Conservation (phyloP, 2,888 invertebrate genomes). For the Pardosa pseudoannulata region DNA sequence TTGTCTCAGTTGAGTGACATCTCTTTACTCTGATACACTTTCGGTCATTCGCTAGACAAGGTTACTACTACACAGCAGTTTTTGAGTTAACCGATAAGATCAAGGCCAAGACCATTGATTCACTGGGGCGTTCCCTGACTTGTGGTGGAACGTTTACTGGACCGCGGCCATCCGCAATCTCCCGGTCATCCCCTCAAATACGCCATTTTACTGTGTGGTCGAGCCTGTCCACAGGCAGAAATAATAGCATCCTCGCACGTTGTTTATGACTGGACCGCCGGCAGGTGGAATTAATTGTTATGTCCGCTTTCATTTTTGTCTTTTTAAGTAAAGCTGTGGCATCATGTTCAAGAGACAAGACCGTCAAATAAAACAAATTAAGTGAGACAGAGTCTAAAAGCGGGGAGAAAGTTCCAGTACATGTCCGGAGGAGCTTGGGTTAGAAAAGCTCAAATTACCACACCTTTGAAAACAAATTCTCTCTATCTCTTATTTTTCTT, state of each 20-base stretch:
- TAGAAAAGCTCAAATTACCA: too few species aligned
- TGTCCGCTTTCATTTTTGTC: too few species aligned
- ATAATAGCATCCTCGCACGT: neutral
- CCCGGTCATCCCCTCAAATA: neutral
- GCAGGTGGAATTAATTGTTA: neutral
- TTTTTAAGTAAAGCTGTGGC: too few species aligned
- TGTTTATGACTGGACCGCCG: neutral
- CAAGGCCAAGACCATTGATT: neutral
- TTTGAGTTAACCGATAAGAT: neutral
- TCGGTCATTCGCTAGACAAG: neutral
- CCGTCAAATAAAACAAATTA: too few species aligned
- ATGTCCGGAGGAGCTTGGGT: too few species aligned
- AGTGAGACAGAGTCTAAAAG: too few species aligned
- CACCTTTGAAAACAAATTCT: too few species aligned
- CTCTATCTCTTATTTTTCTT: too few species aligned
- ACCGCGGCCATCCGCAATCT: slow-evolving; percentile 1
- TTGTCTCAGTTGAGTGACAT: too few species aligned
- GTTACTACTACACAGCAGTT: too few species aligned
- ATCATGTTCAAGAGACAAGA: too few species aligned
- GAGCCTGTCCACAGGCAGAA: neutral
- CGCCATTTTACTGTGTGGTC: neutral
- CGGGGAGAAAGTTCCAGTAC: too few species aligned
- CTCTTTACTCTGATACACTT: neutral
- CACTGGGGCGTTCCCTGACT: slow-evolving; percentile 4
- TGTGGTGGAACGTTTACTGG: neutral